A percentile compares a stretch with the other conserved stretches of the same genome.
Evolutionary conservation across 2,797 vertebrate genomes (phyloP).

Genomic region (Notolabrus celidotus): DNA sequence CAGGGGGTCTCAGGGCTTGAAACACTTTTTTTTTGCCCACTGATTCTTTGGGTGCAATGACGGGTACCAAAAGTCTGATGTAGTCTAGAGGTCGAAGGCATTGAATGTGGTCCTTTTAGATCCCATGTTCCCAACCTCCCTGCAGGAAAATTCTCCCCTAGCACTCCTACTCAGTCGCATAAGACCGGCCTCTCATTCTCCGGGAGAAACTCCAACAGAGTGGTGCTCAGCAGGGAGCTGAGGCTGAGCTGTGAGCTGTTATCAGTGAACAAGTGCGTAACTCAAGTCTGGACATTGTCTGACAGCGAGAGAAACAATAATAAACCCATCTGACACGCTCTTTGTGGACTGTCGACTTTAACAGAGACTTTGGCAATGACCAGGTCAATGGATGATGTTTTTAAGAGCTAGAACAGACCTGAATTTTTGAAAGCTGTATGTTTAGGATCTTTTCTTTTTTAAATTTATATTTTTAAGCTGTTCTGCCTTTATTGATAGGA

Average conservation of each 20-base stretch:
- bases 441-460: too few species aligned
- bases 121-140: not conserved
- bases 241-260: not conserved
- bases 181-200: not conserved
- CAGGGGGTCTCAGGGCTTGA: not conserved
- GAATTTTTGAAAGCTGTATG: too few species aligned
- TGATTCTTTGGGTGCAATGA: not conserved
- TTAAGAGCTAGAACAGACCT: too few species aligned
- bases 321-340: slow-evolving; percentile 3
- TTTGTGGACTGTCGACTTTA: not conserved
- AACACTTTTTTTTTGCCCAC: not conserved
- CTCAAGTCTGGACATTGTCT: not conserved
- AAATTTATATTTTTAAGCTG: too few species aligned
- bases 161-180: not conserved
- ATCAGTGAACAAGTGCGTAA: slow-evolving; percentile 5
- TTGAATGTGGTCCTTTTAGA: not conserved
- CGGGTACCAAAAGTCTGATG: not conserved
- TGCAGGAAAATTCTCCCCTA: not conserved
- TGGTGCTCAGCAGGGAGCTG: not conserved
- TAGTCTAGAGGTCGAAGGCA: not conserved
- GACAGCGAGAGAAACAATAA: not conserved
- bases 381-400: too few species aligned
- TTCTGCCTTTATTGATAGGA: too few species aligned
- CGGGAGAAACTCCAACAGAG: slow-evolving; percentile 1
- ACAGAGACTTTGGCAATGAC: too few species aligned